Conservation (phyloP, 2,797 vertebrate species). For the Craterocephalus amniculus region DNA sequence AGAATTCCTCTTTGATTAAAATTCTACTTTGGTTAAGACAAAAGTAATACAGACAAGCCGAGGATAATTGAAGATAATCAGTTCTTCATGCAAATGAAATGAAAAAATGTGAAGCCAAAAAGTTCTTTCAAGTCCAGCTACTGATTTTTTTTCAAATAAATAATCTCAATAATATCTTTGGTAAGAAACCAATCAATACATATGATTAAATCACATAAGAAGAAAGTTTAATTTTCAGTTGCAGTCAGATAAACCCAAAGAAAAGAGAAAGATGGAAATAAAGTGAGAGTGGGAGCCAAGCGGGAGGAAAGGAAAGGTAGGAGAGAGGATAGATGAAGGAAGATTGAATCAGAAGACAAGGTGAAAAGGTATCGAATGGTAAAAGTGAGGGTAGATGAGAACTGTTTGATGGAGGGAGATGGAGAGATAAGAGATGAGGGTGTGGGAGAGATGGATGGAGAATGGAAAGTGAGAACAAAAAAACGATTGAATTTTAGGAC, state of each 20-base stretch:
- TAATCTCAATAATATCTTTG: not conserved
- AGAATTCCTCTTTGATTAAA: too few relatives aligned
- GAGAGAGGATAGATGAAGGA: slow-evolving; percentile 4
- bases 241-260: not conserved
- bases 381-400: slow-evolving; percentile 59
- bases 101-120: too few relatives aligned
- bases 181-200: slow-evolving; percentile 18
- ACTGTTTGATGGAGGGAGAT: slow-evolving; percentile 49
- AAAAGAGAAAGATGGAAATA: slow-evolving; percentile 12
- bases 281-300: slow-evolving; percentile 13
- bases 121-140: too few relatives aligned
- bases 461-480: slow-evolving; percentile 25
- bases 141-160: too few relatives aligned
- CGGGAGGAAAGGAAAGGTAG: not conserved
- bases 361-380: slow-evolving; percentile 60
- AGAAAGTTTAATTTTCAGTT: slow-evolving; percentile 2
- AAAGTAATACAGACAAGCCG: too few relatives aligned
- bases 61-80: too few relatives aligned
- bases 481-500: slow-evolving; percentile 54
- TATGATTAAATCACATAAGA: slow-evolving; percentile 11
- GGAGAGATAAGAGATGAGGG: slow-evolving; percentile 30
- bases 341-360: slow-evolving; percentile 66
- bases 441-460: slow-evolving; percentile 5
- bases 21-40: too few relatives aligned
- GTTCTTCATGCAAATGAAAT: too few relatives aligned